phyloP scores from a whole-genome alignment of 2,113 vertebrate genomes.

The Mastomys natalensis region DNA sequence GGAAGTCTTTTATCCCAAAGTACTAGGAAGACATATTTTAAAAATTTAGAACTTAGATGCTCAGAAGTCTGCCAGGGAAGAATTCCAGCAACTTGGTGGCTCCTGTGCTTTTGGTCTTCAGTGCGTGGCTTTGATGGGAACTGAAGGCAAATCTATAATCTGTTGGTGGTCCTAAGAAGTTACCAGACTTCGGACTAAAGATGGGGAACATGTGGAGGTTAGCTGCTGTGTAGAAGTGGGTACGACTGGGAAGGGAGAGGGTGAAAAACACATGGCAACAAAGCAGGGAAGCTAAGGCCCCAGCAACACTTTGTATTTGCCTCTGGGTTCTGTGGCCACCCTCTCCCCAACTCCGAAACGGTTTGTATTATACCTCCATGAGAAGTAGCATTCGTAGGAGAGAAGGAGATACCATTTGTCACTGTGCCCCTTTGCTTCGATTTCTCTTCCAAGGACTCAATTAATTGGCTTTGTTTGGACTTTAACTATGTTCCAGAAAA shows the following conservation, averaged over 20 bases:
- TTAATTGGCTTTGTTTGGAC: neutral
- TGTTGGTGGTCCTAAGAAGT: neutral
- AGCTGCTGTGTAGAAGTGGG: neutral
- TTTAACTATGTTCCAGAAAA: neutral
- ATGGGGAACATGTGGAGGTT: neutral
- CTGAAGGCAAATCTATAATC: neutral
- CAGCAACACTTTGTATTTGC: neutral
- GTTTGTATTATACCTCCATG: too few species aligned
- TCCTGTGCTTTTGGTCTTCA: neutral
- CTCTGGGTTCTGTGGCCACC: neutral
- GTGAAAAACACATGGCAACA: neutral
- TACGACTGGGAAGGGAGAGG: neutral
- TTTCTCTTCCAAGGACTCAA: conserved; percentile 14
- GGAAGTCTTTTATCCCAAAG: neutral
- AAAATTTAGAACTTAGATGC: neutral
- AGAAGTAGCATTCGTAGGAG: neutral
- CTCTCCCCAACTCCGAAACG: neutral
- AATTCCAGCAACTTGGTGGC: neutral
- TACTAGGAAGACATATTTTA: neutral
- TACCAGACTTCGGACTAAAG: neutral
- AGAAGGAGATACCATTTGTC: neutral
- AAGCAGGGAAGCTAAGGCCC: neutral
- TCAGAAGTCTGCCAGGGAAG: neutral
- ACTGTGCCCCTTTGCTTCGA: neutral
- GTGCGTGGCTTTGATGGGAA: neutral